phyloP scores from a whole-genome alignment of 2,888 invertebrate genomes.

The Pterostichus niger region DNA sequence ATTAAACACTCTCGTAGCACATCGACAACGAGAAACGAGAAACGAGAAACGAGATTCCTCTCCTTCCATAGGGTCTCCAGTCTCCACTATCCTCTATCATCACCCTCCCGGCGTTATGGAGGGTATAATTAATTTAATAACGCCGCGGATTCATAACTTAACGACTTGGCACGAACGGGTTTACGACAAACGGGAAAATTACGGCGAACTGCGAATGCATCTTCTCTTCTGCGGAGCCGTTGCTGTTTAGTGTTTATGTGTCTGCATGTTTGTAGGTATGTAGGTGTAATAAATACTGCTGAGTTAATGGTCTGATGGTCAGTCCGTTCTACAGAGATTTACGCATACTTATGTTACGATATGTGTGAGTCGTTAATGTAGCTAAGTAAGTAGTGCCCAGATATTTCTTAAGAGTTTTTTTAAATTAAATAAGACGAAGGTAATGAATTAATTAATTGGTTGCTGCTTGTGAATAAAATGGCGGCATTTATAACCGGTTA shows the following conservation, averaged over 20 bases:
- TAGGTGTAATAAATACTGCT: background rate
- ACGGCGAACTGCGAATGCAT: slow-evolving; percentile 39
- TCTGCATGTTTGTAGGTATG: slow-evolving; percentile 13
- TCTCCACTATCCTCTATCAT: background rate
- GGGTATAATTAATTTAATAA: slow-evolving; percentile 65
- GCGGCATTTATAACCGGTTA: no score
- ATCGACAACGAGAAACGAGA: background rate
- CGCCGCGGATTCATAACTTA: slow-evolving; percentile 62
- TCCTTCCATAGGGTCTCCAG: background rate
- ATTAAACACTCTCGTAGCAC: background rate
- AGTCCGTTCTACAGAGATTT: background rate
- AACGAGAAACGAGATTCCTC: background rate
- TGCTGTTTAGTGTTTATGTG: background rate
- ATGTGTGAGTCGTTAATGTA: background rate
- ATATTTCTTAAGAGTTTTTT: no score
- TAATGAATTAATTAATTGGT: no score
- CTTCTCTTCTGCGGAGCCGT: background rate
- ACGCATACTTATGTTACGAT: background rate
- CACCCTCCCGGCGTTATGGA: slow-evolving; percentile 18
- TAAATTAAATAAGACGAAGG: no score
- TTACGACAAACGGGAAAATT: slow-evolving; percentile 49
- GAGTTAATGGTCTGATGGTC: background rate
- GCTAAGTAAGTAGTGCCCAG: background rate
- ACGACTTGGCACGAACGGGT: slow-evolving; percentile 51
- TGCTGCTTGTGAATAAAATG: no score